phyloP scores from a whole-genome alignment of 2,797 vertebrate genomes.

The Rhinophrynus dorsalis region DNA sequence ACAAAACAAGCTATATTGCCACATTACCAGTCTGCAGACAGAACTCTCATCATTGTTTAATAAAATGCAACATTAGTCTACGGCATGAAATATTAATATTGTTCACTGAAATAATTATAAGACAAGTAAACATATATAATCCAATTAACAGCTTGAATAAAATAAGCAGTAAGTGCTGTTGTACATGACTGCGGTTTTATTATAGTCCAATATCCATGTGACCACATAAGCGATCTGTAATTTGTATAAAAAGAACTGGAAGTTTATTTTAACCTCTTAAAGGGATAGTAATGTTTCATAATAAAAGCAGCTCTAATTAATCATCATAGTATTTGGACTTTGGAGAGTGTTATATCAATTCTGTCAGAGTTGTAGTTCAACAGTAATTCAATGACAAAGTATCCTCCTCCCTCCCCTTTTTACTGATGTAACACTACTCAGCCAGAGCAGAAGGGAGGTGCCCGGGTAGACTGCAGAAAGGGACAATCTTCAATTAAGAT shows the following conservation, averaged over 20 bases:
- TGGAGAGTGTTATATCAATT: too few relatives aligned
- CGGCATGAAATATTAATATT: constrained; percentile 39
- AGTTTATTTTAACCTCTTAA: too few relatives aligned
- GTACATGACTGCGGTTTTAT: not conserved
- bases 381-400: too few relatives aligned
- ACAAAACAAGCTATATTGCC: not conserved
- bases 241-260: not conserved
- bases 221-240: not conserved
- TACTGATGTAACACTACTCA: too few relatives aligned
- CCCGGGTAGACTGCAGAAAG: too few relatives aligned
- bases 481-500: too few relatives aligned
- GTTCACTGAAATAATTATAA: constrained; percentile 22
- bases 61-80: constrained; percentile 15
- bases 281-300: too few relatives aligned
- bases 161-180: not conserved
- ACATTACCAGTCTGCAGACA: not conserved
- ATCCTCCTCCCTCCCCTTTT: too few relatives aligned
- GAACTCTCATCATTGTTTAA: constrained; percentile 16
- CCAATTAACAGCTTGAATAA: constrained; percentile 35
- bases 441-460: too few relatives aligned
- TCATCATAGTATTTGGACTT: too few relatives aligned
- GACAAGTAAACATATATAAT: constrained; percentile 42
- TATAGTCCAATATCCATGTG: not conserved
- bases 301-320: too few relatives aligned
- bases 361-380: too few relatives aligned